Conservation (phyloP, 1,140 invertebrate species). For the Rhynchophorus ferrugineus region DNA sequence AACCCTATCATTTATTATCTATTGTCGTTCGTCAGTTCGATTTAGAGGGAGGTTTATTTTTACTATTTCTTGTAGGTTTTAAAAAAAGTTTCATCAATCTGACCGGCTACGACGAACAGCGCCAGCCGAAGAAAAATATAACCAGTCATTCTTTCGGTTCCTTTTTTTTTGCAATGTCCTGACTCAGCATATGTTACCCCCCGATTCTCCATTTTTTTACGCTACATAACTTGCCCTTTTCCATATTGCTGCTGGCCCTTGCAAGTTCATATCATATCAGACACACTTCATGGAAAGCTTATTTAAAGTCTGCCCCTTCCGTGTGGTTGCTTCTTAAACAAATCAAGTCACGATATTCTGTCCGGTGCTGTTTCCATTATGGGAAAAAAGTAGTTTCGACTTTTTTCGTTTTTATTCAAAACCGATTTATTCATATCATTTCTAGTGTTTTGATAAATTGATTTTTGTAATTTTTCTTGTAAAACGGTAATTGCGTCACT, state of each 20-base stretch:
- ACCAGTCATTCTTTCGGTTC: slow-evolving; percentile 30
- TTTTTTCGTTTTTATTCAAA: too few species aligned
- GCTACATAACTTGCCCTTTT: slow-evolving; percentile 26
- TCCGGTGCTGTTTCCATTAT: too few species aligned
- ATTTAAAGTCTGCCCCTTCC: background rate
- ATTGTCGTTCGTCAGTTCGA: slow-evolving; percentile 34
- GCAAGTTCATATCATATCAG: background rate
- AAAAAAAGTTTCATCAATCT: slow-evolving; percentile 34
- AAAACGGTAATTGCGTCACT: too few species aligned
- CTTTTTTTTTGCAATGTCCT: slow-evolving; percentile 21
- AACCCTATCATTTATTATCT: slow-evolving; percentile 32
- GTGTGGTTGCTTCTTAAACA: background rate
- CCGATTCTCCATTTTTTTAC: slow-evolving; percentile 28
- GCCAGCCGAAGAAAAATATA: slow-evolving; percentile 27
- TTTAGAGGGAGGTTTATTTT: slow-evolving; percentile 34
- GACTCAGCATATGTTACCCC: slow-evolving; percentile 31
- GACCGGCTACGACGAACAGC: slow-evolving; percentile 20
- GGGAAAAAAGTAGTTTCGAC: too few species aligned
- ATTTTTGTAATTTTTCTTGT: too few species aligned
- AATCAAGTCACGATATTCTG: too few species aligned
- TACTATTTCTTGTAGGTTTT: slow-evolving; percentile 34
- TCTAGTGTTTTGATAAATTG: too few species aligned
- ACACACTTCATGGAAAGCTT: background rate
- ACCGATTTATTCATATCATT: too few species aligned
- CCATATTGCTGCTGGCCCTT: slow-evolving; percentile 11